These are phyloP conservation scores for Meloidogyne hapla DNA, from an alignment of 1,140 invertebrate species.

Conservation along the genomic window DNA sequence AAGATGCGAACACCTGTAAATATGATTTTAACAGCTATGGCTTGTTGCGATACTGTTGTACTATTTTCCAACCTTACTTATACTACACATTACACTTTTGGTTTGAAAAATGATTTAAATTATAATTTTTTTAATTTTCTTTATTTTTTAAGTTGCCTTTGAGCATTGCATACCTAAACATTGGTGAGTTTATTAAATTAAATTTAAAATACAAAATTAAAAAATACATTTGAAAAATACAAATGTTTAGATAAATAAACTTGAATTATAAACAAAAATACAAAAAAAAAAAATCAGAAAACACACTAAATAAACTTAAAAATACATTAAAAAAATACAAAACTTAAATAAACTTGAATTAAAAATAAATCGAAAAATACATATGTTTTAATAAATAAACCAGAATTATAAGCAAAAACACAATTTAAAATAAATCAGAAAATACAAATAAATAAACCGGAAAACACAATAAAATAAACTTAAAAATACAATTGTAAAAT, in stretches of 20 bases:
- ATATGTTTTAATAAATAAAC: too few relatives aligned
- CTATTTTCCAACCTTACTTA: constrained; percentile 61
- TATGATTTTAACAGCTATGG: constrained; percentile 63
- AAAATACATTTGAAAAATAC: not conserved
- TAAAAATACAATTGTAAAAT: too few relatives aligned
- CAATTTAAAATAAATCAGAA: too few relatives aligned
- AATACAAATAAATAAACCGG: too few relatives aligned
- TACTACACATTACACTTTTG: constrained; percentile 61
- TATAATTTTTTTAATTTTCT: not conserved
- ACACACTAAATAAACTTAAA: too few relatives aligned
- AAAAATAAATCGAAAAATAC: too few relatives aligned
- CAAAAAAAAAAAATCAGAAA: too few relatives aligned
- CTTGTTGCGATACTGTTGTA: constrained; percentile 60
- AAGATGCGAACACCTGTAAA: constrained; percentile 64
- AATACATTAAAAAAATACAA: too few relatives aligned
- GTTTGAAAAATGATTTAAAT: not conserved
- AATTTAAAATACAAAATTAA: not conserved
- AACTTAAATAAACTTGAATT: too few relatives aligned
- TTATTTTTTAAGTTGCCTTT: constrained; percentile 50
- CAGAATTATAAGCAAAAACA: too few relatives aligned
- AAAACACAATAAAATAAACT: too few relatives aligned
- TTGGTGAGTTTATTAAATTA: not conserved
- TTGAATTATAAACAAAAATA: not conserved
- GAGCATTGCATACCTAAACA: constrained; percentile 25
- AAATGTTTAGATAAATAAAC: not conserved